Base-by-base conservation (phyloP, 2,797 vertebrate genomes). In the Enteromius mattozi region DNA sequence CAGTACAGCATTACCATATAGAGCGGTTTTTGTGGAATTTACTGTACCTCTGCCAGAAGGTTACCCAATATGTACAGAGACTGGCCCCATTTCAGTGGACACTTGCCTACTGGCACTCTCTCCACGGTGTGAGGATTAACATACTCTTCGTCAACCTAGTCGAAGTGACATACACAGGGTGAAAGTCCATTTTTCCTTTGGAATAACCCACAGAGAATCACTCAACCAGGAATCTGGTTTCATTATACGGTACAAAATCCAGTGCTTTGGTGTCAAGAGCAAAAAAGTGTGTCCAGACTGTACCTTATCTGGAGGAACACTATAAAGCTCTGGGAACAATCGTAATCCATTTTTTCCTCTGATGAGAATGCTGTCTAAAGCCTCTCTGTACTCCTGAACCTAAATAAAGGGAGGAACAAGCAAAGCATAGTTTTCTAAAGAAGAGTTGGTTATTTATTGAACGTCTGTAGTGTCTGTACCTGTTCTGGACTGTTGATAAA, bases 331-430 rank as follows among this genome's bases (percentile, higher is more conserved):
- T 0, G 98, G 98, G 40, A 99, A 9, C 86, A 99, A 93, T 8
- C 85, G 88, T 2, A 99, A 70, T 37, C 98, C 98, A 0, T 98
- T 96, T 86, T 97, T 96, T 82, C 95, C 96, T 89, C 98, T 98
- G 91, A 99, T 96, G 45, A 98, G 94, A 90, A 99, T 95, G 0
- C 94, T 95, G 77, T 99, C 97, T 86, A 99, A 94, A 81, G 97
- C 97, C 86, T 98, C 96, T 88, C 96, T 95, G 89, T 99, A 99
- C 88, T 99, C 98, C 89, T 97, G 95, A 17, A 99, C 97, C 98
- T 99, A 86, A 84, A 78, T 75, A 79, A 79, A 80, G 12, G 56
- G 1, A 66, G 24, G 19, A 78, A 21, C 37, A 65, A 59, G 45
- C 54, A n/a, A 35, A 59, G 27, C 0, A 81, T 9, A 49, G 21